Percentiles rank a stretch among this genome's conserved stretches.
phyloP scores from a whole-genome alignment of 2,797 vertebrate genomes.

The Sebastes itinus region DNA sequence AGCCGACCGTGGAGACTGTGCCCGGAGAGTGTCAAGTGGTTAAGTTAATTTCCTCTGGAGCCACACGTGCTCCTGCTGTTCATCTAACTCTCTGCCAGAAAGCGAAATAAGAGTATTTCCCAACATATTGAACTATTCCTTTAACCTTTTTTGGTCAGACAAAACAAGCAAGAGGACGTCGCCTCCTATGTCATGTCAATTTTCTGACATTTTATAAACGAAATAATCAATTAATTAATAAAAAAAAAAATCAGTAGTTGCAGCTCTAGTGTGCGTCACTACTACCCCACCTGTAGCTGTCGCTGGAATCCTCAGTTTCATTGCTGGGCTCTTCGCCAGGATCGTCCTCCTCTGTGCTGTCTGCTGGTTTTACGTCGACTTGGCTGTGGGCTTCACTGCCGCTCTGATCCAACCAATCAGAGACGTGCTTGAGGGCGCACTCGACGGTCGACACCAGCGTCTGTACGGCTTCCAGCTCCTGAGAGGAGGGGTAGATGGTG shows the following conservation, averaged over 20 bases:
- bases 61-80: background rate
- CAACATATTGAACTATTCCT: background rate
- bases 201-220: background rate
- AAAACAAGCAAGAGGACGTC: background rate
- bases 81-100: background rate
- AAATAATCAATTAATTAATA: background rate
- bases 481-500: constrained; percentile 96
- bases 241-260: background rate
- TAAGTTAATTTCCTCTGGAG: background rate
- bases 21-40: background rate
- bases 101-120: background rate
- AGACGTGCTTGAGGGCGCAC: constrained; percentile 97
- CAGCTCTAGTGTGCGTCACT: background rate
- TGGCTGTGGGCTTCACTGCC: constrained; percentile 59
- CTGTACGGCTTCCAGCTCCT: constrained; percentile 96
- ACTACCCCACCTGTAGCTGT: constrained; percentile 77
- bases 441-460: constrained; percentile 97
- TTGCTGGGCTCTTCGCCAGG: constrained; percentile 39
- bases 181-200: background rate
- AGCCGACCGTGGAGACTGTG: constrained; percentile 4
- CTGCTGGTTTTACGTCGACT: constrained; percentile 64
- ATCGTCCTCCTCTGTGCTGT: constrained; percentile 75
- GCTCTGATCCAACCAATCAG: constrained; percentile 95
- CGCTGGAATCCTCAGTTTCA: constrained; percentile 76
- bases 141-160: background rate